These are phyloP conservation scores for Poecilia wingei DNA, from an alignment of 2,797 vertebrate genomes.

Conservation along the genomic window DNA sequence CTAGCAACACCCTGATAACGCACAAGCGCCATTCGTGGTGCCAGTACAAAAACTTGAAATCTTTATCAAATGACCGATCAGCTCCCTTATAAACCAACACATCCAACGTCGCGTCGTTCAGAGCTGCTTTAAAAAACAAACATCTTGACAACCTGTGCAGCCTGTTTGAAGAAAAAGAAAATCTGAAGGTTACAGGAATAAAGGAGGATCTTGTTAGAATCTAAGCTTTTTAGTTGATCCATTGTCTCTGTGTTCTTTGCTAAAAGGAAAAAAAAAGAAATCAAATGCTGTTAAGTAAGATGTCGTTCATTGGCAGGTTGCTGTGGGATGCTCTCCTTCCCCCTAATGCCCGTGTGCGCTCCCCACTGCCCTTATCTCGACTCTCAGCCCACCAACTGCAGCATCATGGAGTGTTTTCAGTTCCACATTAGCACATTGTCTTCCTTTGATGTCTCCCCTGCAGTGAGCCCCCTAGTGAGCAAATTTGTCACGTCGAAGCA, in stretches of 20 bases:
- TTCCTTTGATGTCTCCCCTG: slow-evolving; percentile 67
- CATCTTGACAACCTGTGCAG: slow-evolving; percentile 39
- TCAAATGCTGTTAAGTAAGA: slow-evolving; percentile 1
- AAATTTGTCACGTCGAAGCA: slow-evolving; percentile 42
- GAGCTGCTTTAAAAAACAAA: slow-evolving; percentile 2
- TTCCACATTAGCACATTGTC: slow-evolving; percentile 61
- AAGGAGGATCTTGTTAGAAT: slow-evolving; percentile 6
- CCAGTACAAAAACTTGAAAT: neutral
- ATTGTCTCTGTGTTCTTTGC: neutral
- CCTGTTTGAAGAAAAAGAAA: slow-evolving; percentile 13
- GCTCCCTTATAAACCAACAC: neutral
- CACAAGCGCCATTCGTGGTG: neutral
- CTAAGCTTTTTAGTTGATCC: neutral
- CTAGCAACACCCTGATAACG: neutral
- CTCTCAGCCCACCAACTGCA: slow-evolving; percentile 55
- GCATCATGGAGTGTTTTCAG: slow-evolving; percentile 38
- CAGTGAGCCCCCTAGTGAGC: slow-evolving; percentile 51
- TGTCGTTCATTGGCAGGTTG: slow-evolving; percentile 42
- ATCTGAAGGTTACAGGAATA: slow-evolving; percentile 33
- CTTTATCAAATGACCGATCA: neutral
- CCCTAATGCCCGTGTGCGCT: slow-evolving; percentile 26
- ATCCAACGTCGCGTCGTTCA: neutral
- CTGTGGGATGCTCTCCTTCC: slow-evolving; percentile 31
- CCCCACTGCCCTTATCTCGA: slow-evolving; percentile 50
- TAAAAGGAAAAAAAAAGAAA: neutral